phyloP scores from a whole-genome alignment of 2,888 invertebrate species.

The Hydrotaea cyrtoneurina region DNA sequence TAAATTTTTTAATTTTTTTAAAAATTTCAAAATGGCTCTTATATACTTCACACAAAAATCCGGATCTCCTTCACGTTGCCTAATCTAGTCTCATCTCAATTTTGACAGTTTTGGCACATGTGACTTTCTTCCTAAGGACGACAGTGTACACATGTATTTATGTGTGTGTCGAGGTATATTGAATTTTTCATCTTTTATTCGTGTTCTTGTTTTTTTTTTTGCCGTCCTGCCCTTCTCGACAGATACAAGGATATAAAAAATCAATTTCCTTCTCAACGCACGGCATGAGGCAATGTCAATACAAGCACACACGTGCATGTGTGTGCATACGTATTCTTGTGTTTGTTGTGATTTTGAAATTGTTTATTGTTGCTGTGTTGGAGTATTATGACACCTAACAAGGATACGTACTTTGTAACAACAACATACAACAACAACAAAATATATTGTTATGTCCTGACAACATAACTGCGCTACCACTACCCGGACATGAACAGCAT shows the following conservation, averaged over 20 bases:
- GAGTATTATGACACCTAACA: slow-evolving; percentile 50
- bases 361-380: slow-evolving; percentile 3
- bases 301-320: no score
- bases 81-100: no score
- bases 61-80: no score
- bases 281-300: slow-evolving; percentile 28
- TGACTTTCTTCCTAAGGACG: no score
- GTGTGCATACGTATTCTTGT: neutral
- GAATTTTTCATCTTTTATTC: neutral
- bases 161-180: neutral
- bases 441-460: neutral
- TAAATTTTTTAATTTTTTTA: no score
- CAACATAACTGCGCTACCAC: neutral
- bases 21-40: no score
- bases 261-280: slow-evolving; percentile 40
- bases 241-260: slow-evolving; percentile 31
- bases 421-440: neutral
- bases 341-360: slow-evolving; percentile 29
- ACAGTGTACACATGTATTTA: no score
- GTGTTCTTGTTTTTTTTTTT: neutral
- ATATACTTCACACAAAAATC: no score
- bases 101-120: no score
- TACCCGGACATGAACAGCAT: neutral
- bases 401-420: slow-evolving; percentile 37
- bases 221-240: neutral